These are phyloP conservation scores for Petrolisthes manimaculis DNA, from an alignment of 2,888 invertebrate genomes.

Conservation along the genomic window DNA sequence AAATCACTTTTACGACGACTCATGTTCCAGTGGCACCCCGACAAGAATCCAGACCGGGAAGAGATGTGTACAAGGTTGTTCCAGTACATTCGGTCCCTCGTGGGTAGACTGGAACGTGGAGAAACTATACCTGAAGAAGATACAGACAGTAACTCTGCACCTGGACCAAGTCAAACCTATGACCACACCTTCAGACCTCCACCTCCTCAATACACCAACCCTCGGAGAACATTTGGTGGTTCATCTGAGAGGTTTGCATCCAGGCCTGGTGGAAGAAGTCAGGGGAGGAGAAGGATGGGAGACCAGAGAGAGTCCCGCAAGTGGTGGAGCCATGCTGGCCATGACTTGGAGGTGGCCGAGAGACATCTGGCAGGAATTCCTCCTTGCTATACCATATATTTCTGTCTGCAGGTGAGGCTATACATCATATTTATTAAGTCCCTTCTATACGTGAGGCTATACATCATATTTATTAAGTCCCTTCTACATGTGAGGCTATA, in stretches of 20 bases:
- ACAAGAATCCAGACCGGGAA: constrained; percentile 28
- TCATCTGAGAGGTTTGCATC: not conserved
- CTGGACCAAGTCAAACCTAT: not conserved
- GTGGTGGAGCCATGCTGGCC: constrained; percentile 18
- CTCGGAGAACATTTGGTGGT: not conserved
- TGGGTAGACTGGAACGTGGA: constrained; percentile 37
- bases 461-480: too few species aligned
- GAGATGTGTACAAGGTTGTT: constrained; percentile 28
- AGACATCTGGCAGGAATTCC: not conserved
- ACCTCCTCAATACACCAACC: not conserved
- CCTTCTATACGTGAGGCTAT: too few species aligned
- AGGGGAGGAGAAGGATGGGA: not conserved
- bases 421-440: not conserved
- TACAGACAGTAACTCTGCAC: not conserved
- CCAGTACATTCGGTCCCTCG: constrained; percentile 36
- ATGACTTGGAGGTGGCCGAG: not conserved
- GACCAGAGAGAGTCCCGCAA: constrained; percentile 20
- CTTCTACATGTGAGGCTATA: too few species aligned
- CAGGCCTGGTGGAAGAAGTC: not conserved
- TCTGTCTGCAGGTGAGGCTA: not conserved
- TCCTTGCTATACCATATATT: not conserved
- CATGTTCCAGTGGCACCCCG: constrained; percentile 42
- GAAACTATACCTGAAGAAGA: constrained; percentile 27
- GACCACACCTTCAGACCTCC: constrained; percentile 1
- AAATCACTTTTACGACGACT: constrained; percentile 32